Evolutionary conservation across 2,113 vertebrate species (phyloP).

Genomic region (Etheostoma spectabile): DNA sequence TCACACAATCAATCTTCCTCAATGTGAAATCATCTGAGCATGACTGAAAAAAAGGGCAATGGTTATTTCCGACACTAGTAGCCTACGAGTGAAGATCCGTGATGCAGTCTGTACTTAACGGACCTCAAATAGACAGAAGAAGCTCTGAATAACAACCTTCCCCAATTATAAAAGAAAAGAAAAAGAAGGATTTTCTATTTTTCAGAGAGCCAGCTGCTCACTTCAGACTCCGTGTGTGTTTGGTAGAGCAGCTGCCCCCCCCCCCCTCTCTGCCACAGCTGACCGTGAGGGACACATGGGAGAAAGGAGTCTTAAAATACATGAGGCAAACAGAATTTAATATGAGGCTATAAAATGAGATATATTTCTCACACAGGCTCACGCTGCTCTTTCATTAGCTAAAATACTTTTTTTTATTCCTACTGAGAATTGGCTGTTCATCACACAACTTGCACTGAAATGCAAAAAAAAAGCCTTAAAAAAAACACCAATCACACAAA

Average conservation of each 20-base stretch:
- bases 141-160: conserved; percentile 75
- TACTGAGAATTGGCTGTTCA: background rate
- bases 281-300: conserved; percentile 44
- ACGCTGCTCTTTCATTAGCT: conserved; percentile 69
- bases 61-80: conserved; percentile 49
- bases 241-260: conserved; percentile 46
- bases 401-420: background rate
- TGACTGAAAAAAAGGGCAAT: conserved; percentile 10
- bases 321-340: conserved; percentile 47
- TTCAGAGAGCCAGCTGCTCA: conserved; percentile 63
- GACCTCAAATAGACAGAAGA: conserved; percentile 70
- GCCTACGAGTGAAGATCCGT: conserved; percentile 22
- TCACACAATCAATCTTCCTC: conserved; percentile 15
- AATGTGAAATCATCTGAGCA: conserved; percentile 17
- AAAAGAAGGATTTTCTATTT: conserved; percentile 48
- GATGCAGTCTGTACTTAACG: conserved; percentile 70
- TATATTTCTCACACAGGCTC: conserved; percentile 22
- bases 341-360: conserved; percentile 58
- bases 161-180: conserved; percentile 67
- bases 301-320: conserved; percentile 70
- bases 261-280: conserved; percentile 48
- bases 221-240: conserved; percentile 26
- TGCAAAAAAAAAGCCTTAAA: background rate
- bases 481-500: conserved; percentile 17
- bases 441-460: conserved; percentile 7